These are phyloP conservation scores for Megaceryle alcyon DNA, from an alignment of 2,797 vertebrate genomes.

Conservation along the genomic window DNA sequence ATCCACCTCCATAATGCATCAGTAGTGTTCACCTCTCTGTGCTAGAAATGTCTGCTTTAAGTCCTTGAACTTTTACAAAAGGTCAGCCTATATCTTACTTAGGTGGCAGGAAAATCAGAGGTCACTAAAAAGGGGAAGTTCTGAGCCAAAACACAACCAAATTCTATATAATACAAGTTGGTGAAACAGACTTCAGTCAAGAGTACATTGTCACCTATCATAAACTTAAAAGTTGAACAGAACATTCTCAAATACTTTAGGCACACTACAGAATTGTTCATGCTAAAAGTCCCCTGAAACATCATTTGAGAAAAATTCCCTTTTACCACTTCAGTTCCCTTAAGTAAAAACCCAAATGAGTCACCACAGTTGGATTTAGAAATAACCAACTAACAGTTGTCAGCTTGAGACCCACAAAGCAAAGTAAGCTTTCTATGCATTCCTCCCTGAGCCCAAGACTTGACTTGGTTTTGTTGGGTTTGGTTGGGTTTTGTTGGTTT, in stretches of 20 bases:
- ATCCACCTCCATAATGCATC: neutral
- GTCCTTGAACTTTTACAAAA: neutral
- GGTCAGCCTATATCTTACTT: neutral
- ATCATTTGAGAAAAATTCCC: slow-evolving; percentile 42
- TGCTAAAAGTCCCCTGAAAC: slow-evolving; percentile 22
- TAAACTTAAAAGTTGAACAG: neutral
- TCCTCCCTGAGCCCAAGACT: neutral
- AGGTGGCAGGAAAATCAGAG: neutral
- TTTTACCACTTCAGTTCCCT: slow-evolving; percentile 27
- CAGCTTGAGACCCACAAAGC: slow-evolving; percentile 20
- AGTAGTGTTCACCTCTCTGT: neutral
- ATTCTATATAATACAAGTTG: neutral
- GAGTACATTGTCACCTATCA: neutral
- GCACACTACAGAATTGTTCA: neutral
- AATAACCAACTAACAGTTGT: neutral
- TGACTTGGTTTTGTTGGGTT: neutral
- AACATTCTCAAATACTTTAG: neutral
- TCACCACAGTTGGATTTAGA: slow-evolving; percentile 11
- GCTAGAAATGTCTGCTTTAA: neutral
- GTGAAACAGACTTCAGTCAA: neutral
- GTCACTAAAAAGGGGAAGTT: slow-evolving; percentile 31
- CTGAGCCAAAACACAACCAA: neutral
- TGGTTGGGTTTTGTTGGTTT: too few relatives aligned
- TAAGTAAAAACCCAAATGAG: slow-evolving; percentile 56
- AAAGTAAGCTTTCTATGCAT: neutral